A percentile compares a stretch with the other conserved stretches of the same genome.
Evolutionary conservation across 1,140 invertebrate species (phyloP).

Genomic region (Whitmania pigra): DNA sequence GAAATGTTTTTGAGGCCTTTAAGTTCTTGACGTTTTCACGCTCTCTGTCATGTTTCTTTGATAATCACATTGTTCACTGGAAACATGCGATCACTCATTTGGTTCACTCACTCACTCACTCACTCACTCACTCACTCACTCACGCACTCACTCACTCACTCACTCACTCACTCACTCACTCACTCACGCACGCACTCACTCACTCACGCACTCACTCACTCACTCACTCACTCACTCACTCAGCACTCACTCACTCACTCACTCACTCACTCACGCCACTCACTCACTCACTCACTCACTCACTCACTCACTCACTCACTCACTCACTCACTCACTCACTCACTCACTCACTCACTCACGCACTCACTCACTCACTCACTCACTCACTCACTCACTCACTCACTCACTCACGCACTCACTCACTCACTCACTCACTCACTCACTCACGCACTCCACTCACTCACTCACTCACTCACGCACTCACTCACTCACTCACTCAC

Average conservation of each 20-base stretch:
- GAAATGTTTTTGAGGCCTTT: too few relatives aligned
- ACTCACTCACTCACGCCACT: not conserved
- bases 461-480: not conserved
- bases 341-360: not conserved
- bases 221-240: not conserved
- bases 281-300: not conserved
- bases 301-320: not conserved
- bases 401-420: too few relatives aligned
- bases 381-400: slow-evolving; percentile 3
- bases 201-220: not conserved
- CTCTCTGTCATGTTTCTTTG: too few relatives aligned
- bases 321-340: not conserved
- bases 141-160: not conserved
- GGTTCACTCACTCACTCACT: not conserved
- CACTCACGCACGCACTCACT: not conserved
- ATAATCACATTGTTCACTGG: too few relatives aligned
- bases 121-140: not conserved
- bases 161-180: slow-evolving; percentile 1
- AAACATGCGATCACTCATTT: not conserved
- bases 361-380: not conserved
- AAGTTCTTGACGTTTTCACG: too few relatives aligned
- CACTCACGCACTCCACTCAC: not conserved
- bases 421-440: slow-evolving; percentile 4
- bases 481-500: not conserved
- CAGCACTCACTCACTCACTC: not conserved